Conservation (phyloP, 2,888 invertebrate species). For the Harmothoe impar region DNA sequence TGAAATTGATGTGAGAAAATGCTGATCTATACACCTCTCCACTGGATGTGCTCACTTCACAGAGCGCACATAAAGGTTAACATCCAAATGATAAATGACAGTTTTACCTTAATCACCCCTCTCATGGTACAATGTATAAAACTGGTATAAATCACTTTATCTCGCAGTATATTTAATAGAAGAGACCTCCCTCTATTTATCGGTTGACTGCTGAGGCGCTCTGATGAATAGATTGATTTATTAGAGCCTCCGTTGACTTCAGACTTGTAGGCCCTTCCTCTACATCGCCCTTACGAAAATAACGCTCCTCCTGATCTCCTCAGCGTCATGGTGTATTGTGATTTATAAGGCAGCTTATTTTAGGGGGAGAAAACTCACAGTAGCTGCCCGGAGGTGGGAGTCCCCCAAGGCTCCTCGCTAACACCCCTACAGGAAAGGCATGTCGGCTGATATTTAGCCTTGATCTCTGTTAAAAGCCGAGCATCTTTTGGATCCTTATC, state of each 20-base stretch:
- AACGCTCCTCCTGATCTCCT: constrained; percentile 22
- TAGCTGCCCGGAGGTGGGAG: not conserved
- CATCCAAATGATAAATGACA: no score
- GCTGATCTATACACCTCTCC: no score
- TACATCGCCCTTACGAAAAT: not conserved
- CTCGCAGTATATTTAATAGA: not conserved
- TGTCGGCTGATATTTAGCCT: not conserved
- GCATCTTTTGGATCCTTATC: constrained; percentile 7
- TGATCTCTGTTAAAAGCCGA: not conserved
- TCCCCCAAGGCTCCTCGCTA: not conserved
- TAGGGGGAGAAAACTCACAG: not conserved
- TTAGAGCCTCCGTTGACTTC: not conserved
- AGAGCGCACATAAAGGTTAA: no score
- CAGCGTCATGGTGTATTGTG: not conserved
- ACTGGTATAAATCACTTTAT: not conserved
- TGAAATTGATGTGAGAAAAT: no score
- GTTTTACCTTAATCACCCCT: no score
- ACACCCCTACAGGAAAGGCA: not conserved
- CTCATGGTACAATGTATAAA: not conserved
- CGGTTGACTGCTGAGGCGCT: not conserved
- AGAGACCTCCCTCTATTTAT: not conserved
- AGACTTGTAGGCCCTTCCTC: not conserved
- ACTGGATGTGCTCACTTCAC: no score
- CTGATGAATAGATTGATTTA: constrained; percentile 26
- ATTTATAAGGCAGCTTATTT: constrained; percentile 14